A percentile compares a stretch with the other conserved stretches of the same genome.
These are phyloP conservation scores for Helicorthomorpha holstii DNA, from an alignment of 1,140 invertebrate species.

Conservation along the genomic window DNA sequence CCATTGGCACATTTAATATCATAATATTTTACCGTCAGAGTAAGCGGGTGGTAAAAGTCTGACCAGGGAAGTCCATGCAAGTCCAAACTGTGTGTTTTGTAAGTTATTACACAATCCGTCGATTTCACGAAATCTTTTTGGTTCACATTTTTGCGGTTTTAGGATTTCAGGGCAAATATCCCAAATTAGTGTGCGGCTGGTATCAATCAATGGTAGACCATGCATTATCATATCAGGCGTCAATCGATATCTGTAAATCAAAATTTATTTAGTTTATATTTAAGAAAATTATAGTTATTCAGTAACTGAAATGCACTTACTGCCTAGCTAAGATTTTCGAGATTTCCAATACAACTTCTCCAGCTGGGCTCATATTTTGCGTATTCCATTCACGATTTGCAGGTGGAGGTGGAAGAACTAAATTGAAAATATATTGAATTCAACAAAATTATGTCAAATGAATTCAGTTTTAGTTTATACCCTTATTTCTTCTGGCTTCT, in stretches of 20 bases:
- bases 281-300: no score
- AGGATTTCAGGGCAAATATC: conserved; percentile 76
- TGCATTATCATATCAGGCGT: conserved; percentile 72
- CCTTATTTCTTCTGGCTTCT: conserved; percentile 1
- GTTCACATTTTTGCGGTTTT: conserved; percentile 59
- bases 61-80: conserved; percentile 52
- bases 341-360: conserved; percentile 7
- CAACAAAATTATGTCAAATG: background rate
- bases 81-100: conserved; percentile 75
- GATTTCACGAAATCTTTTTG: conserved; percentile 58
- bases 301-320: conserved; percentile 6
- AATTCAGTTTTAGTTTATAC: background rate
- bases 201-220: conserved; percentile 70
- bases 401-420: conserved; percentile 1
- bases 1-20: background rate
- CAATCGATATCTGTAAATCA: conserved; percentile 49
- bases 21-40: conserved; percentile 24
- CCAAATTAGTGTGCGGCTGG: conserved; percentile 65
- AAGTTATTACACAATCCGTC: conserved; percentile 89
- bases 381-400: conserved; percentile 4
- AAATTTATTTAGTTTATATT: background rate
- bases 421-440: background rate
- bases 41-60: conserved; percentile 27
- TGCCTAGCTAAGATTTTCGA: conserved; percentile 7
- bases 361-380: conserved; percentile 4